Conservation (phyloP, 2,888 invertebrate species). For the Furcula furcula region DNA sequence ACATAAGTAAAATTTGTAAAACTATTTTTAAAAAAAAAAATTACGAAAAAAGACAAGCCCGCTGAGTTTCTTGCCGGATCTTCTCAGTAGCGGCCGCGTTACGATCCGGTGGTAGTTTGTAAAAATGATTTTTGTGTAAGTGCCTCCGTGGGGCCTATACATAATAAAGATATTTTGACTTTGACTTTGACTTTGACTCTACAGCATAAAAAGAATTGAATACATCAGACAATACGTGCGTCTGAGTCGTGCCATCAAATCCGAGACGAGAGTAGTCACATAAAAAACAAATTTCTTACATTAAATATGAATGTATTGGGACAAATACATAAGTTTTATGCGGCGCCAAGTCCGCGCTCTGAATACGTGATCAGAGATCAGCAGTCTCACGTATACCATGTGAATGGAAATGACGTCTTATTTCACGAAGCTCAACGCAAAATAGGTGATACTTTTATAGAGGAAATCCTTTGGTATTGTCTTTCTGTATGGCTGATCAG, state of each 20-base stretch:
- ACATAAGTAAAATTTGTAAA: too few relatives aligned
- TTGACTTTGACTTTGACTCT: neutral
- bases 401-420: constrained; percentile 48
- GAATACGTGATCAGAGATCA: constrained; percentile 45
- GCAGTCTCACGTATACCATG: constrained; percentile 39
- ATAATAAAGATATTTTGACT: too few relatives aligned
- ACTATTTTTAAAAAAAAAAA: too few relatives aligned
- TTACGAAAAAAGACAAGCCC: too few relatives aligned
- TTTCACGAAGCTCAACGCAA: constrained; percentile 38
- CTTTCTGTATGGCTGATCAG: constrained; percentile 12
- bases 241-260: neutral
- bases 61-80: too few relatives aligned
- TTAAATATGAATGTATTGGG: constrained; percentile 13
- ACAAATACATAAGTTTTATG: constrained; percentile 30
- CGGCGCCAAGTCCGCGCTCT: constrained; percentile 26
- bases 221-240: neutral
- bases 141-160: too few relatives aligned
- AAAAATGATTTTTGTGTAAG: too few relatives aligned
- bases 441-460: constrained; percentile 18
- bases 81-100: too few relatives aligned
- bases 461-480: constrained; percentile 26
- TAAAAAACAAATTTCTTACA: neutral
- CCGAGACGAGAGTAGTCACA: neutral
- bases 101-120: too few relatives aligned
- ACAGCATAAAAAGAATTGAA: neutral